Evolutionary conservation across 2,113 vertebrate genomes (phyloP).

Genomic region (Trogon surrucura): DNA sequence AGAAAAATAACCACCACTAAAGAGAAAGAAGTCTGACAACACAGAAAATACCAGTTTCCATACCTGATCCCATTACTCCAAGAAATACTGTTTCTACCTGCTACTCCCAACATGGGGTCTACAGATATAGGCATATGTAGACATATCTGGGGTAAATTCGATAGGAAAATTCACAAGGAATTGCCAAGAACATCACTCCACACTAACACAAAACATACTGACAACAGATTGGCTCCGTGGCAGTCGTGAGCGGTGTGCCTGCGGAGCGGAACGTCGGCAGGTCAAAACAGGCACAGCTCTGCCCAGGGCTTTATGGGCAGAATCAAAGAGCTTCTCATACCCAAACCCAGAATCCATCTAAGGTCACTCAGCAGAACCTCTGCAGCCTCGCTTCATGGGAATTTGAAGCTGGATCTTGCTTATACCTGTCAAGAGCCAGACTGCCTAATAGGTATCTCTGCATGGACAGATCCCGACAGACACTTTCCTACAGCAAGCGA

Average conservation of each 20-base stretch:
- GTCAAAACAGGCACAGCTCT: background rate
- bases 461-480: no score
- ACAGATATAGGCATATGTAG: accelerated
- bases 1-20: background rate
- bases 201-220: background rate
- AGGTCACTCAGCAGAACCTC: background rate
- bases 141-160: background rate
- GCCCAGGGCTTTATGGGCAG: background rate
- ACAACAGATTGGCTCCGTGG: background rate
- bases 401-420: background rate
- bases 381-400: background rate
- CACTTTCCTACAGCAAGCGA: background rate
- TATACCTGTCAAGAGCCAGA: background rate
- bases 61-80: background rate
- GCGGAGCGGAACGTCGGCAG: background rate
- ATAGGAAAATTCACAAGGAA: background rate
- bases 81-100: background rate
- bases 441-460: background rate
- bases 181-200: background rate
- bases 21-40: background rate
- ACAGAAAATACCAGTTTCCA: background rate
- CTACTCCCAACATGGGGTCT: background rate
- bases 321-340: background rate
- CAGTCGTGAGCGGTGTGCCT: background rate
- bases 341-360: background rate